Conservation (phyloP, 2,797 vertebrate genomes). For the Macropus fuliginosus region DNA sequence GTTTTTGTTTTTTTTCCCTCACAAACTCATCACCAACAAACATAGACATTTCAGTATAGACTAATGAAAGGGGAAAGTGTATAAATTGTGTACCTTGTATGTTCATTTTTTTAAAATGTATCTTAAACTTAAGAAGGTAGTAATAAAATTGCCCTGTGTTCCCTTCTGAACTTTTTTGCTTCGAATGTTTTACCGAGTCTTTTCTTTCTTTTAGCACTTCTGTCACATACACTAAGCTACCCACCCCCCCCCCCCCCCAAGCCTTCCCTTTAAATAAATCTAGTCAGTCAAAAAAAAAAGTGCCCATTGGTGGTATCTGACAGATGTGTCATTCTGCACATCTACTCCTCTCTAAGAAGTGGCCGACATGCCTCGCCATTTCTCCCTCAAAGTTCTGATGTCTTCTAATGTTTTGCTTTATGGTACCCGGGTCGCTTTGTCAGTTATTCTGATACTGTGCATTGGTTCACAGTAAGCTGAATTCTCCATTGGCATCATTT, state of each 20-base stretch:
- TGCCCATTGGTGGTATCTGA: not conserved
- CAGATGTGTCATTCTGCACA: not conserved
- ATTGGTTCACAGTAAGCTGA: not conserved
- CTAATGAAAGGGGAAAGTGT: not conserved
- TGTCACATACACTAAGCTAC: not conserved
- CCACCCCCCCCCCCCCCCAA: not conserved
- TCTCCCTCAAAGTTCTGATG: not conserved
- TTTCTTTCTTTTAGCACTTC: not conserved
- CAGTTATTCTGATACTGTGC: not conserved
- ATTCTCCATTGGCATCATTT: not conserved
- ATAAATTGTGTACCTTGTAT: not conserved
- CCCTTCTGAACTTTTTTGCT: not conserved
- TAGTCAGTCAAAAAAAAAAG: not conserved
- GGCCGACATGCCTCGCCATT: not conserved
- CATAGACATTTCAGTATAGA: not conserved
- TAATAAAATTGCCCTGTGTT: not conserved
- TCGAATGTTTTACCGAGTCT: not conserved
- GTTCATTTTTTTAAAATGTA: not conserved
- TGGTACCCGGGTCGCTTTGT: not conserved
- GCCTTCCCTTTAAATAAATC: not conserved
- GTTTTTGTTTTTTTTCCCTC: too few relatives aligned
- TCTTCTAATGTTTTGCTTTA: not conserved
- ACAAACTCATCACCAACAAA: not conserved
- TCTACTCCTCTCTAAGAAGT: not conserved
- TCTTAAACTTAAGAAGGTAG: not conserved